A percentile compares a stretch with the other conserved stretches of the same genome.
Evolutionary conservation across 2,797 vertebrate genomes (phyloP).

Genomic region (Apogon hyalosoma): DNA sequence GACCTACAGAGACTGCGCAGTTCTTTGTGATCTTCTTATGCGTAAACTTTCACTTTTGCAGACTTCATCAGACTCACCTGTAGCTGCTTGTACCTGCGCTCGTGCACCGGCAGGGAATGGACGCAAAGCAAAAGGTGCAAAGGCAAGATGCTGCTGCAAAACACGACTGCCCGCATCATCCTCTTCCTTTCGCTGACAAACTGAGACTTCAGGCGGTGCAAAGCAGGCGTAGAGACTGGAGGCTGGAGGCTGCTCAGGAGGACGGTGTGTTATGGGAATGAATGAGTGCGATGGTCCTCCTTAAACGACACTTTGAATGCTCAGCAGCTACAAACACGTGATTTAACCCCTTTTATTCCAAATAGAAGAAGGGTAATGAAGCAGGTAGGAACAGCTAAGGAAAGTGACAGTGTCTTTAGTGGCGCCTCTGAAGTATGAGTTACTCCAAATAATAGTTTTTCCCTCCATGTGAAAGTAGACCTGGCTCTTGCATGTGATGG

Average conservation of each 20-base stretch:
- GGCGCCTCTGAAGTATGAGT: no score
- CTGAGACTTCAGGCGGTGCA: neutral
- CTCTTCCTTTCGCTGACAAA: neutral
- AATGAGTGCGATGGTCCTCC: constrained; percentile 14
- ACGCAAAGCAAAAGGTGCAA: constrained; percentile 50
- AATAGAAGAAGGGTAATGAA: neutral
- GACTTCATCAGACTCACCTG: constrained; percentile 53
- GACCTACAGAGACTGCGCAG: no score
- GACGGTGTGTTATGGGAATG: neutral
- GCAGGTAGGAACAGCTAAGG: no score
- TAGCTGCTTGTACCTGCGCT: constrained; percentile 23
- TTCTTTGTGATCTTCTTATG: no score
- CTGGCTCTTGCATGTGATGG: no score
- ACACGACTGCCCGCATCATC: constrained; percentile 36
- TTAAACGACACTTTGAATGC: constrained; percentile 29
- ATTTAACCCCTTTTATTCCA: constrained; percentile 54
- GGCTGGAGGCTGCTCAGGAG: neutral
- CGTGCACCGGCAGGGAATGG: constrained; percentile 31
- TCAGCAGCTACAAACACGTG: constrained; percentile 8
- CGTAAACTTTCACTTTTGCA: neutral
- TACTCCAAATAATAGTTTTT: no score
- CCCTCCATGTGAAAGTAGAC: no score
- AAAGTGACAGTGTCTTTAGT: no score
- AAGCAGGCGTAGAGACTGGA: neutral
- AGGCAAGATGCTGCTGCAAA: constrained; percentile 50